Evolutionary conservation across 2,113 vertebrate genomes (phyloP), one percentile per base, ranked within the genome.

Genomic region (Platichthys flesus): DNA sequence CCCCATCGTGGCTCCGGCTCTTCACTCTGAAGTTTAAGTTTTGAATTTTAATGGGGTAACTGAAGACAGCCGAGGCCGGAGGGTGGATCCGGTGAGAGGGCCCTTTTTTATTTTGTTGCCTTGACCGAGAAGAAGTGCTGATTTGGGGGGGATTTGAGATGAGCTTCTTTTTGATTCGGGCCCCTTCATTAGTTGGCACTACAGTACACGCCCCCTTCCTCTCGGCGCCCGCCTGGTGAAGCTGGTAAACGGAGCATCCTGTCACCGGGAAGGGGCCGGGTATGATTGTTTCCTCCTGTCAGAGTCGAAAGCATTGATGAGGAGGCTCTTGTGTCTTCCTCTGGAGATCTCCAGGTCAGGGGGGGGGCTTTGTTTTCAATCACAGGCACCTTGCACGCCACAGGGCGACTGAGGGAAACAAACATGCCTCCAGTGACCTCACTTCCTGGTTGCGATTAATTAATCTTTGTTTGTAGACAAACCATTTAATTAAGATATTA

Each of bases 31-130:
- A 90, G 85, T 89, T 92, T 74, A 90, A 90, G 85, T 89, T 92
- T 74, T 91, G 88, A 80, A 93, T 92, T 90, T 88, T 82, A 90
- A 90, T 89, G 79, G 83, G 76, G 83, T 71, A 90, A 85, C 71
- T 7, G 85, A 75, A 83, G 84, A 78, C 86, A 85, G 85, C 74
- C 81, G 45, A 51, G 74, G 89, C 74, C 81, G 45, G 57, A 76
- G 89, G 83, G 90, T 84, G 80, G 90, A 83, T 83, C 84, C 88
- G 71, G 71, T 40, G 72, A 71, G 84, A 76, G 71, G 71, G 83
- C 55, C 63, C 66, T 85, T 86, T 77, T 54, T 54, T 4, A 28
- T 54, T 54, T n/a, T 51, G 5, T 20, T 71, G 74, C 59, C 65
- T 71, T 85, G 68, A 77, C 86, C 68, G 77, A 56, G 81, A 81